Evolutionary conservation across 2,113 vertebrate species (phyloP), one percentile per base, ranked within the genome.

Genomic region (Guaruba guarouba): DNA sequence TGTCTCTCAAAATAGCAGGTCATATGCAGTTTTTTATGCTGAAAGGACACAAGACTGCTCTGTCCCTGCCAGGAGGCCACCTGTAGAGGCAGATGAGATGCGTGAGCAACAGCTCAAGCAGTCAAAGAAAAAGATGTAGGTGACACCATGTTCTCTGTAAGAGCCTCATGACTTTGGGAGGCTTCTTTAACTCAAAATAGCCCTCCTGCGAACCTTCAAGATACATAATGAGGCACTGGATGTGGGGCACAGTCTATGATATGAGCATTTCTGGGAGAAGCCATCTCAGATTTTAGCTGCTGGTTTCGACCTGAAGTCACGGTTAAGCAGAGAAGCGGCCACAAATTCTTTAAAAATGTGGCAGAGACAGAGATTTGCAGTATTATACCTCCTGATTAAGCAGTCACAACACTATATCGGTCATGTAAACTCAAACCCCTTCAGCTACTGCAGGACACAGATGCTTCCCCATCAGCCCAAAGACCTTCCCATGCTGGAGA

Each of bases 141-240:
- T 35, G 24, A 12, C 29, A 68, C 17, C 10, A 14, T 2, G 16
- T 19, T 48, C 9, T 57, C 35, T 46, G 20, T 29, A 63, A 54
- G 9, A 31, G 23, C 33, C 31, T 44, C 0, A 1, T 52, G 13
- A 62, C 48, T 70, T 31, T 7, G 17, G 35, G 29, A 41, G 19
- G 29, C 24, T 22, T 49, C 11, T n/a, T 55, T 19, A 61, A 80
- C 23, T 27, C 28, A 35, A 48, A 87, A 28, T 16, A 61, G 13
- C 28, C 13, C 17, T 63, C 13, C 22, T 62, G 8, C 5, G 29
- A 80, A 69, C 31, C 28, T 55, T 19, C 48, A 64, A 28, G 23
- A 10, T 6, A 27, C 0, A 0, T 2, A 9, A 66, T 8, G 17
- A 75, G 19, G 31, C 9, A 49, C 7, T 15, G n/a, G 25, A 28